These are phyloP conservation scores for Oligia fasciuncula DNA, from an alignment of 2,888 invertebrate genomes.

Conservation along the genomic window DNA sequence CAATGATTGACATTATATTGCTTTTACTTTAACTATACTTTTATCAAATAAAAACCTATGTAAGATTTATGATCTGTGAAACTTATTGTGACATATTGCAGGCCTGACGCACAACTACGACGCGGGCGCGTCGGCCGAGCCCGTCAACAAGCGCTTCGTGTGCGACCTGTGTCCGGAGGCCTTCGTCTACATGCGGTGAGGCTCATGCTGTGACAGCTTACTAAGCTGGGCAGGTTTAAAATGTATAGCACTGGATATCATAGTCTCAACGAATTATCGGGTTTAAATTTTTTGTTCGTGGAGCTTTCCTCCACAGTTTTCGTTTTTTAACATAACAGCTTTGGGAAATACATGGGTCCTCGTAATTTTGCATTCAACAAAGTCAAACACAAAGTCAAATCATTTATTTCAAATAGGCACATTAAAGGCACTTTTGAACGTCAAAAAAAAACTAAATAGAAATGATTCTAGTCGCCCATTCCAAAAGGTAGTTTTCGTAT, in stretches of 20 bases:
- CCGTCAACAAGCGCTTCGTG: conserved; percentile 79
- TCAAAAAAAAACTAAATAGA: no score
- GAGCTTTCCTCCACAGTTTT: background rate
- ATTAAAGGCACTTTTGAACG: no score
- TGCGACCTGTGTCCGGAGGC: conserved; percentile 87
- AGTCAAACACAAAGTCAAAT: no score
- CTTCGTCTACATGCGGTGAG: conserved; percentile 85
- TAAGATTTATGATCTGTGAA: background rate
- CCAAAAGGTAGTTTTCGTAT: no score
- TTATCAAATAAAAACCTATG: background rate
- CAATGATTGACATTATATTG: background rate
- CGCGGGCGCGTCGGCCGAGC: conserved; percentile 59
- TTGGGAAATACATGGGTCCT: background rate
- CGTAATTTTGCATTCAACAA: background rate
- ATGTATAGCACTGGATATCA: background rate
- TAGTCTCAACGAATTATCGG: background rate
- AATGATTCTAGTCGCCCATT: no score
- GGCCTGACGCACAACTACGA: conserved; percentile 78
- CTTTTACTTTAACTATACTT: background rate
- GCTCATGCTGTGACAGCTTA: background rate
- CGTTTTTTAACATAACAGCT: background rate
- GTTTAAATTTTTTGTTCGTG: background rate
- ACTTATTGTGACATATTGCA: conserved; percentile 57
- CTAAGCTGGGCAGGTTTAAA: background rate
- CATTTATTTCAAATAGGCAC: no score